Evolutionary conservation across 2,888 invertebrate species (phyloP), one percentile per base, ranked within the genome.

Genomic region (Meliscaeva auricollis): DNA sequence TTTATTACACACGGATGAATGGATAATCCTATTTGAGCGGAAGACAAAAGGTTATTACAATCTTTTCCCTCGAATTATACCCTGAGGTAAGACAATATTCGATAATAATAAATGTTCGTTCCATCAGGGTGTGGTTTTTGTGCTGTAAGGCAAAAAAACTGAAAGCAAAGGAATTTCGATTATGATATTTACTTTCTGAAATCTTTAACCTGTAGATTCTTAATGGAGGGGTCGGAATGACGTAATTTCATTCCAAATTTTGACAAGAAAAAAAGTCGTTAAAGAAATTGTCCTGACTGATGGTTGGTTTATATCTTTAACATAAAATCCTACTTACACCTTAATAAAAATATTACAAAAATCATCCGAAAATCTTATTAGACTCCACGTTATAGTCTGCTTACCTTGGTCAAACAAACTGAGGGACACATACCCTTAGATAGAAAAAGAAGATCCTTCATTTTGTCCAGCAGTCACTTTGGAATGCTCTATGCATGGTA

Each of bases 11-110:
- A 81, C 85, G 85, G 72, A 52, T 81, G 85, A 85, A 77, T 85
- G 75, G 81, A 69, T 85, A 81, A 85, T 85, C 81, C 85, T 52
- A 81, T 81, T 85, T 85, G 73, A 81, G 76, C 76, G 81, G 80
- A 85, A 85, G 76, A 81, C 85, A 85, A 85, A 85, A 85, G 85
- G 81, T 85, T 85, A 85, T 85, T 85, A 77, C 73, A 85, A 85
- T 85, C 72, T 77, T 76, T 76, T 38, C 58, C 17, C 69, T 44
- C 32, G 58, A 32, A 56, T 58, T 35, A 13, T 73, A 76, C 81
- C 85, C 80, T 66, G 66, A 77, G 81, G 80, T 77, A 81, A 81
- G 72, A 85, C 73, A 85, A 85, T 85, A 85, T 85, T 76, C 85
- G 80, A 64, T 64, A 44, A 46, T 56, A 32, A 84, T 85, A 85